Percentiles rank a stretch among this genome's conserved stretches.
phyloP scores from a whole-genome alignment of 2,113 vertebrate genomes.

The Rhinogobius similis region DNA sequence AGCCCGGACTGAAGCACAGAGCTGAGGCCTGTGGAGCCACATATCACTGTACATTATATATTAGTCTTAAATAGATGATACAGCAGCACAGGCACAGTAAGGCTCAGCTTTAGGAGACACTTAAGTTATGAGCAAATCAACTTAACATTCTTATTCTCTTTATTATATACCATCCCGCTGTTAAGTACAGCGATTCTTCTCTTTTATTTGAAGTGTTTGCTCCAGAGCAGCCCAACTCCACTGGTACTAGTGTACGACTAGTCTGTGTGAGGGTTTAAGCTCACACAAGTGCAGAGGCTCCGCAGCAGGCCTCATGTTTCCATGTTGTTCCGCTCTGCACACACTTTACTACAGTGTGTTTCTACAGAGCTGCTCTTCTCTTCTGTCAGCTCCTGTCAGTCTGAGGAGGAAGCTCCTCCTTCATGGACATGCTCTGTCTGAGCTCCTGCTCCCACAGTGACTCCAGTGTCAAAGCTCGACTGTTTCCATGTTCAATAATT shows the following conservation, averaged over 20 bases:
- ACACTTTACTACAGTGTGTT: conserved; percentile 34
- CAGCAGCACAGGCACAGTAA: conserved; percentile 12
- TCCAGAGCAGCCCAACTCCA: not conserved
- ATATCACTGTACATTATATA: conserved; percentile 58
- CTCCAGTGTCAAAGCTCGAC: conserved; percentile 60
- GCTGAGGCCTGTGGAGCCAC: conserved; percentile 59
- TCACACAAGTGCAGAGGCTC: conserved; percentile 8
- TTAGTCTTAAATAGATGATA: conserved; percentile 35
- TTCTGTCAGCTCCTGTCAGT: conserved; percentile 11
- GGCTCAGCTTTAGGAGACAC: conserved; percentile 6
- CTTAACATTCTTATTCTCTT: not conserved
- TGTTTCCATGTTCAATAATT: conserved; percentile 67
- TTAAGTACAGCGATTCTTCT: not conserved
- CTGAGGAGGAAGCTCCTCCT: not conserved
- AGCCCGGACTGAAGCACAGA: conserved; percentile 71
- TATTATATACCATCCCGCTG: not conserved
- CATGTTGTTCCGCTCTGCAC: conserved; percentile 33
- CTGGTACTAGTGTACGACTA: not conserved
- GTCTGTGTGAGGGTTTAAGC: conserved; percentile 23
- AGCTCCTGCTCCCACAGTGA: conserved; percentile 40
- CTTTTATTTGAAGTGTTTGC: not conserved
- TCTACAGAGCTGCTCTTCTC: conserved; percentile 39
- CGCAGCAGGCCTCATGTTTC: conserved; percentile 52
- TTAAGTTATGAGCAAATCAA: not conserved
- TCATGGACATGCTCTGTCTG: conserved; percentile 52